phyloP scores from a whole-genome alignment of 2,113 vertebrate species.

The Carassius carassius region DNA sequence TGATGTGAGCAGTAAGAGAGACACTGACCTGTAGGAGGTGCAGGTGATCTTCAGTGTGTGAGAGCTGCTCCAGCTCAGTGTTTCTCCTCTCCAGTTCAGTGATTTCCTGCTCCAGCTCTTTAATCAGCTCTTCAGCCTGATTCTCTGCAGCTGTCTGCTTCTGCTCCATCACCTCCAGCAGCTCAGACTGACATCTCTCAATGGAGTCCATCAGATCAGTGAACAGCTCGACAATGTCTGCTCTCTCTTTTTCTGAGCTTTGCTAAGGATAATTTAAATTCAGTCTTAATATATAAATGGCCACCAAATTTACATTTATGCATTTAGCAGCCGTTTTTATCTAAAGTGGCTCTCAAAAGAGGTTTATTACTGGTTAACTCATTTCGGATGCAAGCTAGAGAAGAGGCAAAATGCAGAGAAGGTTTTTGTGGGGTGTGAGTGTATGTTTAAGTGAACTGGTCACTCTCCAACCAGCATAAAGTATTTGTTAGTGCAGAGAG shows the following conservation, averaged over 20 bases:
- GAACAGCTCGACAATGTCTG: slow-evolving; percentile 7
- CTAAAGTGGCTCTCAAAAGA: too few species aligned
- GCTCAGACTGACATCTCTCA: slow-evolving; percentile 12
- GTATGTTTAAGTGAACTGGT: too few species aligned
- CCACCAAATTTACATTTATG: background rate
- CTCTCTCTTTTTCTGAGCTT: slow-evolving; percentile 24
- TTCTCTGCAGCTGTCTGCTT: background rate
- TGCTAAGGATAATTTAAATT: background rate
- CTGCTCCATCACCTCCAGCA: background rate
- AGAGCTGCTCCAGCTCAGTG: background rate
- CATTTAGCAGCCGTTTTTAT: too few species aligned
- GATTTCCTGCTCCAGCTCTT: slow-evolving; percentile 48
- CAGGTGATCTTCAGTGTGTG: slow-evolving; percentile 4
- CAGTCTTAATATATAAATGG: background rate
- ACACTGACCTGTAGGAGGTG: slow-evolving; percentile 6
- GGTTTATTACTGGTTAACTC: too few species aligned
- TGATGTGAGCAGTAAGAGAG: background rate
- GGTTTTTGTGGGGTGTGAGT: too few species aligned
- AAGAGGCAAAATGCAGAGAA: too few species aligned
- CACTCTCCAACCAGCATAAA: too few species aligned
- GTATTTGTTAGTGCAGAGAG: too few species aligned
- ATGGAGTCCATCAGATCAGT: background rate
- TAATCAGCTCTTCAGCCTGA: background rate
- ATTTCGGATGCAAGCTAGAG: too few species aligned
- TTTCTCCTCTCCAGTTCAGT: background rate